Conservation (phyloP, 2,113 vertebrate genomes). For the Oryzias javanicus region DNA sequence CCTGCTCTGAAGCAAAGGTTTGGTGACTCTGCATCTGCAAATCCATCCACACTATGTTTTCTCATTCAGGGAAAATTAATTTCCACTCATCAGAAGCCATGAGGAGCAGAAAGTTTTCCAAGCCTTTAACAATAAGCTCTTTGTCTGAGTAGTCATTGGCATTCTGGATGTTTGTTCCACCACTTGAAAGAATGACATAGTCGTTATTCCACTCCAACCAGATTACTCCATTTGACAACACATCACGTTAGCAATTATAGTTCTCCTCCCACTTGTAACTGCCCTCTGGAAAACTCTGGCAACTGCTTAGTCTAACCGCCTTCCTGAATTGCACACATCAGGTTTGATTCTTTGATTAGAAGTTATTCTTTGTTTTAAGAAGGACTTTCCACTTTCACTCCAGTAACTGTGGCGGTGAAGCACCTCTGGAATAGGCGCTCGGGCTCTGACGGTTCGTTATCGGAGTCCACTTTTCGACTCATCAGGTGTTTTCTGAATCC, state of each 20-base stretch:
- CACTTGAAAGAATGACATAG: neutral
- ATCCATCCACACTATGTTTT: neutral
- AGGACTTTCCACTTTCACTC: constrained; percentile 69
- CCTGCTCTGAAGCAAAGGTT: neutral
- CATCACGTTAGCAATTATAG: neutral
- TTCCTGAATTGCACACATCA: too few relatives aligned
- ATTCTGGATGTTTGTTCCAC: neutral
- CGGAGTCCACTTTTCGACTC: constrained; percentile 73
- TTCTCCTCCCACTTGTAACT: neutral
- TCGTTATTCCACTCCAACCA: neutral
- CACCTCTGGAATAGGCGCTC: constrained; percentile 74
- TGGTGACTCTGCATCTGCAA: neutral
- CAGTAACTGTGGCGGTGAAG: constrained; percentile 73
- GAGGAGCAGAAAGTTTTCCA: neutral
- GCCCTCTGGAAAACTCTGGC: neutral
- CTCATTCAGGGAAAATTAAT: neutral
- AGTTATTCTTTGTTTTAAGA: constrained; percentile 13
- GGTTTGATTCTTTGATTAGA: neutral
- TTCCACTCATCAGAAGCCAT: neutral
- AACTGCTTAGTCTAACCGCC: too few relatives aligned
- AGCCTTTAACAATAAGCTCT: neutral
- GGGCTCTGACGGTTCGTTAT: constrained; percentile 69
- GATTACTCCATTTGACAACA: neutral
- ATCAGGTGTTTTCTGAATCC: constrained; percentile 74
- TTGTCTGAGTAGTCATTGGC: neutral